phyloP scores from a whole-genome alignment of 2,888 invertebrate genomes.

The Drosophila merina region DNA sequence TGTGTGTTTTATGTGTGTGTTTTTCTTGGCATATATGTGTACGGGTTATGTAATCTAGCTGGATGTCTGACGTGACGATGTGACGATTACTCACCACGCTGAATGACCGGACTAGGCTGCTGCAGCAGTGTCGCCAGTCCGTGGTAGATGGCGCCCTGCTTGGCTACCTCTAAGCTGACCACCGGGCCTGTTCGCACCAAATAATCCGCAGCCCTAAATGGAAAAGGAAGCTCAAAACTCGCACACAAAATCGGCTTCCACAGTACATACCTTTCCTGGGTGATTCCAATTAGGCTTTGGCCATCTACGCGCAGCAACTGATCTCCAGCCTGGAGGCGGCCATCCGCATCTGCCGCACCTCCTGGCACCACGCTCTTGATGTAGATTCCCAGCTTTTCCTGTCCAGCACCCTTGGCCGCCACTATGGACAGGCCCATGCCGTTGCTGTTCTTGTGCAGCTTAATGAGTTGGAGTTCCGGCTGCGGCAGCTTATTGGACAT shows the following conservation, averaged over 20 bases:
- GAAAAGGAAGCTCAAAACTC: no score
- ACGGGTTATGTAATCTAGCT: conserved; percentile 19
- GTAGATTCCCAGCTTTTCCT: conserved; percentile 96
- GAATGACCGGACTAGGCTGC: conserved; percentile 93
- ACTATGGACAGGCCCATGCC: conserved; percentile 99
- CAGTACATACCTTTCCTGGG: conserved; percentile 87
- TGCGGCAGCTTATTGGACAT: conserved; percentile 87
- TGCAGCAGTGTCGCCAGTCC: conserved; percentile 96
- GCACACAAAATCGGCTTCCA: background rate
- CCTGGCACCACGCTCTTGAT: conserved; percentile 99
- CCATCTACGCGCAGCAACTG: conserved; percentile 98
- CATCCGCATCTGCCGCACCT: conserved; percentile 96
- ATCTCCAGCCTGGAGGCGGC: conserved; percentile 97
- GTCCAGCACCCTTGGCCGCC: conserved; percentile 95
- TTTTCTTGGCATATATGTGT: conserved; percentile 31
- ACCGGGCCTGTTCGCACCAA: conserved; percentile 96
- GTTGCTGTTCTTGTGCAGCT: conserved; percentile 96
- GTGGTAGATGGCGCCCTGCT: conserved; percentile 98
- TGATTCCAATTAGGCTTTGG: conserved; percentile 94
- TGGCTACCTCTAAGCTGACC: conserved; percentile 97
- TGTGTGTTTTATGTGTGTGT: conserved; percentile 19
- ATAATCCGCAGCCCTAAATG: conserved; percentile 94
- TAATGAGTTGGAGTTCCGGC: conserved; percentile 92
- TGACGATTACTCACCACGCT: conserved; percentile 86
- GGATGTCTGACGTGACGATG: conserved; percentile 1